phyloP scores from a whole-genome alignment of 2,113 vertebrate species.

The Mesembrinibis cayennensis region DNA sequence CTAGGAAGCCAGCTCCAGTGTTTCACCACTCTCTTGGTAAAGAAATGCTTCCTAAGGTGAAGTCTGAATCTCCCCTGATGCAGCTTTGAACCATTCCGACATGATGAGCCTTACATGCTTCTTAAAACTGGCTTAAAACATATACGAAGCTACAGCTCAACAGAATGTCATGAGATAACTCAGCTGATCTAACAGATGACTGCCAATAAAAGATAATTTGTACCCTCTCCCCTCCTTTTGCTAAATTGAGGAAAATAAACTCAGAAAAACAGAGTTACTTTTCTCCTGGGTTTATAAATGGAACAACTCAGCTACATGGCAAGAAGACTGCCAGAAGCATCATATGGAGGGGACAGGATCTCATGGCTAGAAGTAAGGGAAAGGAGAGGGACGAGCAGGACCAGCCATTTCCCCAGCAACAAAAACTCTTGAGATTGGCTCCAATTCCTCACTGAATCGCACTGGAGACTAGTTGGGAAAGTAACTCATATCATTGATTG shows the following conservation, averaged over 20 bases:
- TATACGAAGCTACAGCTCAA: background rate
- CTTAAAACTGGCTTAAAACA: background rate
- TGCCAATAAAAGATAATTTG: background rate
- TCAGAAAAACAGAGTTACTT: background rate
- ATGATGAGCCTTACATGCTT: background rate
- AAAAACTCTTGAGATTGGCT: background rate
- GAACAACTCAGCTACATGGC: background rate
- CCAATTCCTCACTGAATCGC: background rate
- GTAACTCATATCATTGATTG: background rate
- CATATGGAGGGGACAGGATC: background rate
- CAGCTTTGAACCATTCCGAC: background rate
- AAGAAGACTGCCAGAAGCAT: background rate
- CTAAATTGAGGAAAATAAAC: background rate
- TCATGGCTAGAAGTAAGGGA: background rate
- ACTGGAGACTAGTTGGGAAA: background rate
- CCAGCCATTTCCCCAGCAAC: background rate
- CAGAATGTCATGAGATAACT: background rate
- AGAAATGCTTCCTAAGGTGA: background rate
- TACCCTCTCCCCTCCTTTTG: background rate
- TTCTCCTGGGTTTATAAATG: background rate
- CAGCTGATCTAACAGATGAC: background rate
- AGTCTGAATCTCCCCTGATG: background rate
- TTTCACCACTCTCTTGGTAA: background rate
- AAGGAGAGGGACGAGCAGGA: background rate
- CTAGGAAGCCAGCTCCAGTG: background rate